A percentile compares a stretch with the other conserved stretches of the same genome.
Conservation (phyloP, 2,888 invertebrate species). For the Xestobium rufovillosum region DNA sequence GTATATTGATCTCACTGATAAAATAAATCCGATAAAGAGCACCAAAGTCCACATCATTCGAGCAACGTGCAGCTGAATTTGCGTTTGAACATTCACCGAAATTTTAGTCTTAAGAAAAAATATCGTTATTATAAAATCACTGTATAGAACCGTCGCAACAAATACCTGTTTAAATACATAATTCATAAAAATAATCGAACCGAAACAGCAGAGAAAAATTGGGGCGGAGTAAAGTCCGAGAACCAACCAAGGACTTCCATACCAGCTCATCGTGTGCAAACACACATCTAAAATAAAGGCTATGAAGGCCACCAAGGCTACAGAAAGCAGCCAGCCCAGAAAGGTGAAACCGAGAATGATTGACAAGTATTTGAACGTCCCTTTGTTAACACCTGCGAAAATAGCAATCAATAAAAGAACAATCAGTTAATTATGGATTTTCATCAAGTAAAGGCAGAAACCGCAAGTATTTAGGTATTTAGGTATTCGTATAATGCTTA, state of each 20-base stretch:
- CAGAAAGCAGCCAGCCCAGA: conserved; percentile 28
- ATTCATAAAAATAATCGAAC: conserved; percentile 18
- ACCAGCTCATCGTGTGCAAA: conserved; percentile 34
- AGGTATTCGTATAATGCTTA: too few species aligned
- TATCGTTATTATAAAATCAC: conserved; percentile 1
- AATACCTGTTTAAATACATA: conserved; percentile 22
- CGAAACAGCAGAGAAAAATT: conserved; percentile 16
- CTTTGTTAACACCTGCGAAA: conserved; percentile 21
- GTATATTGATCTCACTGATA: conserved; percentile 35
- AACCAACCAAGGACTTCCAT: conserved; percentile 30
- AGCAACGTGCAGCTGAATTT: conserved; percentile 33
- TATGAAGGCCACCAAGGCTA: conserved; percentile 18
- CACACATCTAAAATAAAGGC: conserved; percentile 25
- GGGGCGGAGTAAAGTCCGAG: conserved; percentile 31
- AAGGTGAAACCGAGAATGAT: conserved; percentile 23
- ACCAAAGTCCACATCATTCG: conserved; percentile 37
- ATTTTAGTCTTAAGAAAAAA: conserved; percentile 28
- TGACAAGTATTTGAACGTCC: conserved; percentile 22
- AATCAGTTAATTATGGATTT: too few species aligned
- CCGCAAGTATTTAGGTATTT: too few species aligned
- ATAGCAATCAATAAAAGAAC: too few species aligned
- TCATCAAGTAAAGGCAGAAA: too few species aligned
- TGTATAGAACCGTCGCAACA: too few species aligned
- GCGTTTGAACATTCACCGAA: conserved; percentile 28
- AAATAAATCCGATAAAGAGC: conserved; percentile 31